phyloP scores from a whole-genome alignment of 2,113 vertebrate species.

The Aptenodytes patagonicus region DNA sequence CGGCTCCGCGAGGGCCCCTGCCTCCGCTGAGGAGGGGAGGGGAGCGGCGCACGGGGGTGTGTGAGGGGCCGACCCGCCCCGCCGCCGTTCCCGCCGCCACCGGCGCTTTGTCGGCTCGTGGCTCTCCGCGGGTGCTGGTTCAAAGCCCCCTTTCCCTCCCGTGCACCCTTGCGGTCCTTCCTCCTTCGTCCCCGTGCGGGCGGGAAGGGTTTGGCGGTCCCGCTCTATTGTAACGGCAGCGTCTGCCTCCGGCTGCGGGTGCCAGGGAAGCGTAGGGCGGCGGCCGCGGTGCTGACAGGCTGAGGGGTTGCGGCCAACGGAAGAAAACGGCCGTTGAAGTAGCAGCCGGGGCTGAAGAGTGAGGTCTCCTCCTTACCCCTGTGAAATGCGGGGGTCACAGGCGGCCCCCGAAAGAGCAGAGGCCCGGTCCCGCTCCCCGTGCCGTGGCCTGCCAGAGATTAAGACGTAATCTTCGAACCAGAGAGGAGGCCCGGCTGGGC shows the following conservation, averaged over 20 bases:
- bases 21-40: background rate
- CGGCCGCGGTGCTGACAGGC: background rate
- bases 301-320: background rate
- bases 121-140: accelerated
- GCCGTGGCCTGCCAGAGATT: background rate
- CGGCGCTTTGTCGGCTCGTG: too few species aligned
- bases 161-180: accelerated
- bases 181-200: background rate
- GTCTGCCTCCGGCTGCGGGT: too few species aligned
- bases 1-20: accelerated
- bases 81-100: too few species aligned
- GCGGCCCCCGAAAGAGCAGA: background rate
- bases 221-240: background rate
- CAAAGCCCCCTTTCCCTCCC: accelerated
- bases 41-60: accelerated
- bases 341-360: too few species aligned
- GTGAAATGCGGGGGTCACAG: background rate
- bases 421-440: accelerated
- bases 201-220: background rate
- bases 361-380: background rate
- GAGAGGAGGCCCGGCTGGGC: background rate
- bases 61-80: accelerated
- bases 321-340: background rate
- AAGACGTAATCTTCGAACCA: too few species aligned
- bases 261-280: background rate